Base-by-base conservation (phyloP, 2,797 vertebrate species). In the Margarornis squamiger region DNA sequence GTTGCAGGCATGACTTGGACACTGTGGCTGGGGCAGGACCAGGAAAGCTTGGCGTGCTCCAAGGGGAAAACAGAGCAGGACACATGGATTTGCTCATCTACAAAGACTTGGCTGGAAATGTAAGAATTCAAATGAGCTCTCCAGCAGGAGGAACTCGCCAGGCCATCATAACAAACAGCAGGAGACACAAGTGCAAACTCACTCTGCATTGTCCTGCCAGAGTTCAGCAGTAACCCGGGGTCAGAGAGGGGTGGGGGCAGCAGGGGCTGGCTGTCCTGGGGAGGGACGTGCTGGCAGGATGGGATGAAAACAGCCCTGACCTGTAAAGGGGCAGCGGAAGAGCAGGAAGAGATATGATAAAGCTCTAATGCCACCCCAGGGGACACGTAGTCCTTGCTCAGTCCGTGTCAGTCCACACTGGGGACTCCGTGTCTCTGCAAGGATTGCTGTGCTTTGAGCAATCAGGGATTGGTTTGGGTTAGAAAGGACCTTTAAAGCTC, bases 81-180 rank as follows among this genome's bases (percentile, higher is more conserved):
- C 67, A 91, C 72, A 70, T 67, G 79, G 90, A 88, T 96, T 80
- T 1, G 13, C 68, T 96, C 92, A 88, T 89, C 59, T 83, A 71
- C 90, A 90, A 83, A 93, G 82, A 27, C 70, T 92, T 96, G 92
- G 90, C 90, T 90, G 88, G 75, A 77, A 85, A 70, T 66, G 12
- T 26, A 63, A 74, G 79, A 71, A 84, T 80, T 77, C 43, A 88
- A 86, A 75, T 0, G 12, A 90, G 82, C 36, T 71, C 59, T 90
- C 48, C 72, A 85, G 59, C 81, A 83, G 75, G 72, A 81, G 61
- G 65, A 82, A 66, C 36, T 48, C 4, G 0, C 63, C 82, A 94
- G 88, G 72, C 62, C 79, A 79, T 90, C 92, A 54, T 76, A 91
- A 90, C 70, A 84, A 93, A 80, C 74, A 92, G 63, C 67, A 54